phyloP scores from a whole-genome alignment of 1,140 invertebrate genomes.

The Drosophila kanapiae region DNA sequence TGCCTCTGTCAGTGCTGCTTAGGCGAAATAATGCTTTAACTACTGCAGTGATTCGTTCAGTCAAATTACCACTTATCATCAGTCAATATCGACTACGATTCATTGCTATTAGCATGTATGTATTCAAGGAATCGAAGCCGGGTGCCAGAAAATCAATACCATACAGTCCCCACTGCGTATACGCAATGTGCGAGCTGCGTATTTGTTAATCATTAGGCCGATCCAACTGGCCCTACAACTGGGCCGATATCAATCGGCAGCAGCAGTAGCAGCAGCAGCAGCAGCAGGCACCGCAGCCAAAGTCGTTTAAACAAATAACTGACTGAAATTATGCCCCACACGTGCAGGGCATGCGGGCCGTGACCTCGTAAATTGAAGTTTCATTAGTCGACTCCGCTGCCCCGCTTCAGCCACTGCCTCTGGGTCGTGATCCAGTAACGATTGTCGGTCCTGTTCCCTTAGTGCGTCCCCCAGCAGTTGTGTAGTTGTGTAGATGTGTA shows the following conservation, averaged over 20 bases:
- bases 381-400: conserved; percentile 58
- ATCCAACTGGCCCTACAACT: conserved; percentile 27
- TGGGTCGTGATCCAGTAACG: conserved; percentile 54
- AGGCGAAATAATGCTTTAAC: conserved; percentile 29
- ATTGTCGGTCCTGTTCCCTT: conserved; percentile 33
- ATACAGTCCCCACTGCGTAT: conserved; percentile 50
- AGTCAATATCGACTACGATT: conserved; percentile 58
- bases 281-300: conserved; percentile 43
- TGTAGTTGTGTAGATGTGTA: conserved; percentile 8
- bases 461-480: conserved; percentile 2
- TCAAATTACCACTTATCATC: conserved; percentile 49
- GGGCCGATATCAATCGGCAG: conserved; percentile 37
- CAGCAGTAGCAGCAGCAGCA: not conserved
- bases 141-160: conserved; percentile 57
- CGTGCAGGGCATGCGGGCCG: conserved; percentile 75
- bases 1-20: not conserved
- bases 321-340: conserved; percentile 79
- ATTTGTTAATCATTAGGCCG: conserved; percentile 78
- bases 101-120: conserved; percentile 63
- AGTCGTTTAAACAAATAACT: conserved; percentile 81
- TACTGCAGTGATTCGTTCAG: conserved; percentile 42
- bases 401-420: conserved; percentile 2
- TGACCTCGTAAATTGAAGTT: conserved; percentile 83
- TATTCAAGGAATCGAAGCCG: conserved; percentile 30
- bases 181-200: conserved; percentile 48